phyloP scores from a whole-genome alignment of 1,140 invertebrate genomes.

The Drosophila jambulina region DNA sequence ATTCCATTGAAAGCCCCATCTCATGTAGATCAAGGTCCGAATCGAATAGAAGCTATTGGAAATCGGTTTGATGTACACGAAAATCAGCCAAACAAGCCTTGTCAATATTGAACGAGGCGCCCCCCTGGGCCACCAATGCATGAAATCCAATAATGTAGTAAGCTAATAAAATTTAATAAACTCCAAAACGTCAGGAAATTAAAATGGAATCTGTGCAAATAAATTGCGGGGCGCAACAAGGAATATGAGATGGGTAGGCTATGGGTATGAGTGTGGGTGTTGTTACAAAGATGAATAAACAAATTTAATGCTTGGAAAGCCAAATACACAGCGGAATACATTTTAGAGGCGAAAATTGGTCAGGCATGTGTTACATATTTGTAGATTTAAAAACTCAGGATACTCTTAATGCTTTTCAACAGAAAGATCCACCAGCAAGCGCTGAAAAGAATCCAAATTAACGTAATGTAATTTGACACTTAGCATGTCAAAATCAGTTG shows the following conservation, averaged over 20 bases:
- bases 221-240: conserved; percentile 18
- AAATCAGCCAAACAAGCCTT: conserved; percentile 20
- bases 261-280: background rate
- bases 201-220: conserved; percentile 39
- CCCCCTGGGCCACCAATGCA: conserved; percentile 4
- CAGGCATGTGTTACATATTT: background rate
- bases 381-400: background rate
- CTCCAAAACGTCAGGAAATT: conserved; percentile 44
- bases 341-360: background rate
- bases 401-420: background rate
- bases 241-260: conserved; percentile 9
- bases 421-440: background rate
- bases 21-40: conserved; percentile 11
- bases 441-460: conserved; percentile 63
- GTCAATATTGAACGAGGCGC: conserved; percentile 32
- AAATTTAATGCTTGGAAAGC: conserved; percentile 14
- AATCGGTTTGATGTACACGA: conserved; percentile 8
- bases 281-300: conserved; percentile 12
- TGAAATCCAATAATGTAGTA: conserved; percentile 48
- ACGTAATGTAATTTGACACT: conserved; percentile 79
- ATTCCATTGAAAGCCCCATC: conserved; percentile 11
- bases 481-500: conserved; percentile 64
- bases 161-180: conserved; percentile 52
- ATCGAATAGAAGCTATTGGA: conserved; percentile 8
- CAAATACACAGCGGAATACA: background rate